phyloP scores from a whole-genome alignment of 2,113 vertebrate genomes.

The Tyto alba region DNA sequence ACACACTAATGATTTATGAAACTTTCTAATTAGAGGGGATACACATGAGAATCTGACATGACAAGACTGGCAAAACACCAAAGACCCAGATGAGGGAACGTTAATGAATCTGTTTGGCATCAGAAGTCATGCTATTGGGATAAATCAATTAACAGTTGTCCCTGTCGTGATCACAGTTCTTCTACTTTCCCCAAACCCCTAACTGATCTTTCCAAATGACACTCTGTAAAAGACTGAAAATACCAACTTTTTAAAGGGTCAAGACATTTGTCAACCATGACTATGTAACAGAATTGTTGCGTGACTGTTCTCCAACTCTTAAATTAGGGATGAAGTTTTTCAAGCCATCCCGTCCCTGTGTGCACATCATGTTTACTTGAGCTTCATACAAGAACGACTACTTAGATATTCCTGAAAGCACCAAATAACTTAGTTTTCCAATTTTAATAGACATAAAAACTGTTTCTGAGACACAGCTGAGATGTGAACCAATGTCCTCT shows the following conservation, averaged over 20 bases:
- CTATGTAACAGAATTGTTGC: not conserved
- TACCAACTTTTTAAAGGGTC: not conserved
- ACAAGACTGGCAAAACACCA: not conserved
- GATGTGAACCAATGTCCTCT: not conserved
- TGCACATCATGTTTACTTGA: not conserved
- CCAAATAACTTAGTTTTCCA: not conserved
- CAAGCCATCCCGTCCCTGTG: not conserved
- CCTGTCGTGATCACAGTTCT: not conserved
- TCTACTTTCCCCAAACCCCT: not conserved
- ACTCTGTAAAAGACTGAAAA: not conserved
- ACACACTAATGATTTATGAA: not conserved
- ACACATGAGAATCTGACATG: not conserved
- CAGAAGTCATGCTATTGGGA: not conserved
- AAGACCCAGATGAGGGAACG: not conserved
- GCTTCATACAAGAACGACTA: not conserved
- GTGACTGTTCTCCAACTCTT: not conserved
- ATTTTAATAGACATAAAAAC: not conserved
- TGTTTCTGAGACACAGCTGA: not conserved
- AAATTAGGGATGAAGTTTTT: not conserved
- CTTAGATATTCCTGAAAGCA: not conserved
- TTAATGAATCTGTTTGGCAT: not conserved
- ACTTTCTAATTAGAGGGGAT: not conserved
- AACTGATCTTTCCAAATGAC: not conserved
- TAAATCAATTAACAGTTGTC: not conserved
- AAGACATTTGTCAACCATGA: not conserved